phyloP scores from a whole-genome alignment of 2,113 vertebrate species.

The Ginglymostoma cirratum region DNA sequence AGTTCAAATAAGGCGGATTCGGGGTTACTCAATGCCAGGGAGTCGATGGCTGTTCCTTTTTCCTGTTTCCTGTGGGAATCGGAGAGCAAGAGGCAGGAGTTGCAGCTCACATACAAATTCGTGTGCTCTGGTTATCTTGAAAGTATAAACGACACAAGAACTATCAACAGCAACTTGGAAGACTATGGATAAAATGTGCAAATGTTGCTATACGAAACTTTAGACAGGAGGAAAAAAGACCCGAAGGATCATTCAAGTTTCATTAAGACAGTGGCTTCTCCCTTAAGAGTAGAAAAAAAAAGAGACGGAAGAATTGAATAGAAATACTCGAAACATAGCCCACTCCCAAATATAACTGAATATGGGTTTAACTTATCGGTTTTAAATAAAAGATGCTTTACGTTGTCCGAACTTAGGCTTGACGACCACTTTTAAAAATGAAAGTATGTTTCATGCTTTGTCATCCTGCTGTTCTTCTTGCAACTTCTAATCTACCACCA shows the following conservation, averaged over 20 bases:
- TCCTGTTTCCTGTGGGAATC: conserved; percentile 87
- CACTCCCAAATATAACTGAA: neutral
- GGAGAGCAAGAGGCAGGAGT: conserved; percentile 61
- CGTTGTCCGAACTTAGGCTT: neutral
- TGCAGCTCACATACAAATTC: too few relatives aligned
- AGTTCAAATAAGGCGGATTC: conserved; percentile 41
- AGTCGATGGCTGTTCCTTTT: conserved; percentile 78
- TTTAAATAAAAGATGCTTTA: neutral
- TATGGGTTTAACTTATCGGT: neutral
- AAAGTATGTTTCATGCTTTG: neutral
- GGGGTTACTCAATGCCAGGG: conserved; percentile 69
- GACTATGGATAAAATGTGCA: neutral
- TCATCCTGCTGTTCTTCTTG: neutral
- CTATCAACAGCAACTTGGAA: neutral
- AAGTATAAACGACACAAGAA: neutral
- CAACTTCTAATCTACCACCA: neutral
- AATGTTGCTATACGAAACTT: neutral
- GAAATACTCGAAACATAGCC: neutral
- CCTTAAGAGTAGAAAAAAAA: neutral
- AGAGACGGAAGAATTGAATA: neutral
- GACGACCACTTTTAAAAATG: neutral
- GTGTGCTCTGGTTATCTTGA: neutral
- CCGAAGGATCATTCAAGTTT: neutral
- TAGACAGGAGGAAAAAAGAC: neutral
- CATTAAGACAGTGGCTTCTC: neutral